A percentile compares a stretch with the other conserved stretches of the same genome.
Conservation (phyloP, 2,113 vertebrate species). For the Xenopus tropicalis region DNA sequence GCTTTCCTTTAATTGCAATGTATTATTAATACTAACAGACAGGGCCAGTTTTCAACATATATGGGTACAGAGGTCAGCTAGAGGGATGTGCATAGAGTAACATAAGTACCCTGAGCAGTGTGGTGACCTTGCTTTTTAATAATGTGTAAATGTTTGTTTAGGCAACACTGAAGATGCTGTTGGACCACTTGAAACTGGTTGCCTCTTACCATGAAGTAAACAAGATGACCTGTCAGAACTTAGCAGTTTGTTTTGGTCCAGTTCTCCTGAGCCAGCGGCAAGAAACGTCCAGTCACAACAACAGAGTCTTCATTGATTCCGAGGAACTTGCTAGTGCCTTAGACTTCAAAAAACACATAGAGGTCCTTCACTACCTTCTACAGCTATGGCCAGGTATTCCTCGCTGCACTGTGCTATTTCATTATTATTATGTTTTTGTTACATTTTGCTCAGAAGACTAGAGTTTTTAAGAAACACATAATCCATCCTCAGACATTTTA, state of each 20-base stretch:
- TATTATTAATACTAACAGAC: too few species aligned
- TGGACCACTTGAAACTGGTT: slow-evolving; percentile 93
- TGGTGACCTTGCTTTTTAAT: neutral
- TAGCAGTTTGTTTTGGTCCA: slow-evolving; percentile 95
- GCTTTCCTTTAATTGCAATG: too few species aligned
- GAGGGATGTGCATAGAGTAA: too few species aligned
- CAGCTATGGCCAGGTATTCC: slow-evolving; percentile 93
- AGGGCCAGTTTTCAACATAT: too few species aligned
- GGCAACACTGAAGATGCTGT: slow-evolving; percentile 86
- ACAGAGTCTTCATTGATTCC: slow-evolving; percentile 92
- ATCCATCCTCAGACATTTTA: too few species aligned
- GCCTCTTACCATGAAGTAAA: slow-evolving; percentile 91
- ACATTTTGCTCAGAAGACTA: too few species aligned
- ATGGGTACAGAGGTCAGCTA: too few species aligned
- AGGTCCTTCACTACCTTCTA: slow-evolving; percentile 95
- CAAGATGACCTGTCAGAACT: slow-evolving; percentile 98
- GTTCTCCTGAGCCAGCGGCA: slow-evolving; percentile 92
- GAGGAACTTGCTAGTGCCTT: slow-evolving; percentile 94
- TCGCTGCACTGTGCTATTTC: neutral
- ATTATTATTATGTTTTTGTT: too few species aligned
- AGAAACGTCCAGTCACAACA: slow-evolving; percentile 84
- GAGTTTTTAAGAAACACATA: too few species aligned
- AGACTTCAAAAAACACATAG: slow-evolving; percentile 98
- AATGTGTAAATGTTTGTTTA: slow-evolving; percentile 49
- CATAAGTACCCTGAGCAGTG: too few species aligned